Base-by-base conservation (phyloP, 2,113 vertebrate species). In the Platichthys flesus region DNA sequence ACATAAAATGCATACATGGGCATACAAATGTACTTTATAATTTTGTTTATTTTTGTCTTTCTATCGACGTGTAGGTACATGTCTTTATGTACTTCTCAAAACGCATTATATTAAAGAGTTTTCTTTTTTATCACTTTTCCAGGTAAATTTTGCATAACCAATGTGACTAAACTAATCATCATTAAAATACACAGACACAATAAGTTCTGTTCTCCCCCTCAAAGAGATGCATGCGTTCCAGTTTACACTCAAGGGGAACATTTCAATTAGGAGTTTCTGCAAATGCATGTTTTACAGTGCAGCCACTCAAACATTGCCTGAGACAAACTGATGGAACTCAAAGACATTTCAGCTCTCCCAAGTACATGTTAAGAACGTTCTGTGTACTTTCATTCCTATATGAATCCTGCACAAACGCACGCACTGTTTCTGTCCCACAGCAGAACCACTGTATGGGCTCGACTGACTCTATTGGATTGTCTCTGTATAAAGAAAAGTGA, bases 401-500 rank as follows among this genome's bases (percentile, higher is more conserved):
- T 42, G 40, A 42, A 42, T 42, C 10, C 52, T 21, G 20, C 21
- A 56, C 21, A 56, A 9, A 84, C 71, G 67, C 47, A 20, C 5
- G 26, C 28, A 18, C 4, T 61, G 65, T 60, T 23, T 67, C 24
- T 63, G 51, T 58, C 61, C 64, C 58, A 51, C 56, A 37, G 66
- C 59, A 55, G 58, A 10, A 40, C 63, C 1, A 21, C 40, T 24
- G 40, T 54, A 14, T 20, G 18, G 24, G 31, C 20, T 31, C 28
- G 26, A 70, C 58, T 42, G 61, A 42, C 62, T 71, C 10, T 1
- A 57, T 23, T 70, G 52, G 64, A 73, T 79, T 76, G 80, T 85
- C 79, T 68, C 67, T 80, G 57, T 67, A 77, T 77, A 58, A 83
- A 91, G 79, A 67, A 47, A 55, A 72, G 69, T 47, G 67, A 81